Percentiles rank a stretch among this genome's conserved stretches.
phyloP scores from a whole-genome alignment of 2,797 vertebrate species.

The Percopsis omiscomaycus region DNA sequence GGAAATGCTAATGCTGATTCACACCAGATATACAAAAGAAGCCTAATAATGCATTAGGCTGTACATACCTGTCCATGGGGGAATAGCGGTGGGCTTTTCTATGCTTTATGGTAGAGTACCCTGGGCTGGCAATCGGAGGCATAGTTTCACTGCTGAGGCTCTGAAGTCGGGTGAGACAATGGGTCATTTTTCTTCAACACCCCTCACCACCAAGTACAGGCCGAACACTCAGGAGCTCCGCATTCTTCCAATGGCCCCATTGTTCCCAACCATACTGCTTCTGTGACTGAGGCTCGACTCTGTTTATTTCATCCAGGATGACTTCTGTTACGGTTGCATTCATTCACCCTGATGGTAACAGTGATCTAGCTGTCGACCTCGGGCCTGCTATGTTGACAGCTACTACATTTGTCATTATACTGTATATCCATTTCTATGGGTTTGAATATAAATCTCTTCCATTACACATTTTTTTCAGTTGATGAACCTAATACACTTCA shows the following conservation, averaged over 20 bases:
- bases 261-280: slow-evolving; percentile 58
- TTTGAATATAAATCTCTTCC: slow-evolving; percentile 81
- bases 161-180: slow-evolving; percentile 69
- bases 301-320: slow-evolving; percentile 53
- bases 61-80: slow-evolving; percentile 68
- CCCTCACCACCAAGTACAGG: slow-evolving; percentile 83
- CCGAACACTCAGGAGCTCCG: slow-evolving; percentile 67
- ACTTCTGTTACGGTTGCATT: slow-evolving; percentile 36
- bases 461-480: no score
- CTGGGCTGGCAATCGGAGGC: slow-evolving; percentile 53
- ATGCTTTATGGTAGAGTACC: slow-evolving; percentile 41
- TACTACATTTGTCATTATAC: slow-evolving; percentile 54
- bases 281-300: slow-evolving; percentile 37
- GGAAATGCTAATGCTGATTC: not conserved
- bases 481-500: no score
- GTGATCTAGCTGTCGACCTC: slow-evolving; percentile 4
- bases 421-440: slow-evolving; percentile 76
- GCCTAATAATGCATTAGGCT: slow-evolving; percentile 7
- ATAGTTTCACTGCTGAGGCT: slow-evolving; percentile 59
- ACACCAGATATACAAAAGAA: not conserved
- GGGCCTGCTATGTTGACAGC: no score
- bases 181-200: slow-evolving; percentile 74
- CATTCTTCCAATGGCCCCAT: slow-evolving; percentile 68
- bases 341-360: slow-evolving; percentile 37
- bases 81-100: slow-evolving; percentile 29